phyloP scores from a whole-genome alignment of 2,888 invertebrate genomes.

The Abrostola tripartita region DNA sequence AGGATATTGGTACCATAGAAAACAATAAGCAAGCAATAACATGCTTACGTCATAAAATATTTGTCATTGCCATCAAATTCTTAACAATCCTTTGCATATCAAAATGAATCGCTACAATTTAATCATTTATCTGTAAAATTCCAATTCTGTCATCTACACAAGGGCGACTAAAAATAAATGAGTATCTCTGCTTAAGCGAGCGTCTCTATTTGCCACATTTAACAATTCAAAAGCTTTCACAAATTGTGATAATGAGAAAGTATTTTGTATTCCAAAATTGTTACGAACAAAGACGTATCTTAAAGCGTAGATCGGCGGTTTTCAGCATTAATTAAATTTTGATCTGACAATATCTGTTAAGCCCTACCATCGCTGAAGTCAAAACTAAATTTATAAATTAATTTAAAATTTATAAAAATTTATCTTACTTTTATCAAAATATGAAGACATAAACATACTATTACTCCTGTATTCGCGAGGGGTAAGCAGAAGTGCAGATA shows the following conservation, averaged over 20 bases:
- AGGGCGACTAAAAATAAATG: slow-evolving; percentile 27
- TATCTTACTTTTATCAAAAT: slow-evolving; percentile 8
- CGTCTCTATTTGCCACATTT: slow-evolving; percentile 31
- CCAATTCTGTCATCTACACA: slow-evolving; percentile 24
- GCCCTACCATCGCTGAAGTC: slow-evolving; percentile 4
- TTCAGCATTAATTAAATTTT: slow-evolving; percentile 53
- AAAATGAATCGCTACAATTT: slow-evolving; percentile 16
- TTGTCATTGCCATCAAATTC: background rate
- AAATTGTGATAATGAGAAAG: slow-evolving; percentile 47
- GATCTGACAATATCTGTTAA: slow-evolving; percentile 41
- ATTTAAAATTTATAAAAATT: too few species aligned
- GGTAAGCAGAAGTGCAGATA: too few species aligned
- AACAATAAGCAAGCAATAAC: too few species aligned
- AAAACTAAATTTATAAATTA: too few species aligned
- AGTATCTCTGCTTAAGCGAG: slow-evolving; percentile 24
- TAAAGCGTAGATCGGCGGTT: slow-evolving; percentile 37
- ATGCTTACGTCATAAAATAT: too few species aligned
- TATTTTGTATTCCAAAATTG: slow-evolving; percentile 50
- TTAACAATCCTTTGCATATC: background rate
- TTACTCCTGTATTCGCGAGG: too few species aligned
- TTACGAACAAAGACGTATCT: slow-evolving; percentile 38
- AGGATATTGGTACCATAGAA: too few species aligned
- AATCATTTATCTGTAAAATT: slow-evolving; percentile 8
- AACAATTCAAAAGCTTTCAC: slow-evolving; percentile 41
- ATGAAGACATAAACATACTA: too few species aligned